phyloP scores from a whole-genome alignment of 2,113 vertebrate species.

The Peromyscus californicus region DNA sequence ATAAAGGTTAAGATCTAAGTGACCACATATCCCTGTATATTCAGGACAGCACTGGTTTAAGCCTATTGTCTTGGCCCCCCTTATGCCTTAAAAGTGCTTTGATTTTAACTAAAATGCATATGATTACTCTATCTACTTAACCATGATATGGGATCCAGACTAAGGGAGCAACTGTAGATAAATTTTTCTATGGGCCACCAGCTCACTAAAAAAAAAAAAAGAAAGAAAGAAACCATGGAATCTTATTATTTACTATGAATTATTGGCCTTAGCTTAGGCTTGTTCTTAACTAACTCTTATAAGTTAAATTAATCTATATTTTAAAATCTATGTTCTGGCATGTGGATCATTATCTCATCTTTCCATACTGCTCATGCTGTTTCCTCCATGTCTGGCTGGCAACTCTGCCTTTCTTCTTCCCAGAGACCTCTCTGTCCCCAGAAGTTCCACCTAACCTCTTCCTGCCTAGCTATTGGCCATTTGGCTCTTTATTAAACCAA shows the following conservation, averaged over 20 bases:
- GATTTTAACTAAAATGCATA: neutral
- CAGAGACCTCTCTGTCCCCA: neutral
- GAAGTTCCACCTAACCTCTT: neutral
- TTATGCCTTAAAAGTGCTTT: neutral
- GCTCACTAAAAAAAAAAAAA: neutral
- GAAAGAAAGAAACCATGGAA: neutral
- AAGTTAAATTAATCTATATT: neutral
- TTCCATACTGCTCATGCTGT: neutral
- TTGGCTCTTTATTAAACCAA: neutral
- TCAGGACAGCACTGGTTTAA: neutral
- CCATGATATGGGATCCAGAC: neutral
- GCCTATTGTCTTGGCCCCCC: conserved; percentile 9
- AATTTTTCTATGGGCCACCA: neutral
- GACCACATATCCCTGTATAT: neutral
- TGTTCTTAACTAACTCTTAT: neutral
- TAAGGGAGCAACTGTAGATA: neutral
- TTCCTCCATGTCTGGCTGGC: neutral
- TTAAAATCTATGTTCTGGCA: neutral
- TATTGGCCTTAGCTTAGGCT: neutral
- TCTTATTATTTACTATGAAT: neutral
- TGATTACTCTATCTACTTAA: neutral
- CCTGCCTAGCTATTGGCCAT: neutral
- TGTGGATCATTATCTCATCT: neutral
- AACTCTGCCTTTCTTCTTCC: neutral
- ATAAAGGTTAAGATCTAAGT: neutral